Conservation (phyloP, 2,113 vertebrate genomes). For the Entomyzon cyanotis region DNA sequence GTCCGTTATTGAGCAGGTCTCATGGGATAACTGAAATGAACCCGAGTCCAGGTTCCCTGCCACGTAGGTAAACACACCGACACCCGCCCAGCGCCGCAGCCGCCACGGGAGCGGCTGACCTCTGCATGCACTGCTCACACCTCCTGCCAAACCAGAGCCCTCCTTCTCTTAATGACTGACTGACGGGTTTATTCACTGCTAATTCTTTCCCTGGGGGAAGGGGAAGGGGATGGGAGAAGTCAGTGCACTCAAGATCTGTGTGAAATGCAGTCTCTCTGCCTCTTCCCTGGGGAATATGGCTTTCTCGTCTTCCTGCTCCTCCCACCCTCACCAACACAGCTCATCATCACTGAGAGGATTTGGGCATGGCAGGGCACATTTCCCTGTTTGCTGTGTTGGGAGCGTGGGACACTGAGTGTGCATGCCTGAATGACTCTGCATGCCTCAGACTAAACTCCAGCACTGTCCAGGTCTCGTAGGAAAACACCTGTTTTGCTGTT, state of each 20-base stretch:
- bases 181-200: not conserved
- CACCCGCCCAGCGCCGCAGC: slow-evolving; percentile 35
- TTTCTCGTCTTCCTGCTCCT: not conserved
- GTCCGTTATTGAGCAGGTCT: slow-evolving; percentile 97
- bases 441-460: slow-evolving; percentile 42
- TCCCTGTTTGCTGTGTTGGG: slow-evolving; percentile 4
- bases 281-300: not conserved
- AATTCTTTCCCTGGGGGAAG: not conserved
- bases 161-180: not conserved
- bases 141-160: slow-evolving; percentile 43
- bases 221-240: not conserved
- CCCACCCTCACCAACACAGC: slow-evolving; percentile 13
- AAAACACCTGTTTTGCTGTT: not conserved
- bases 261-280: not conserved
- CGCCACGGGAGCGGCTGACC: slow-evolving; percentile 1
- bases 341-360: not conserved
- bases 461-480: not conserved
- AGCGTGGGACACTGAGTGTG: slow-evolving; percentile 13
- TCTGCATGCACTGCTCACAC: slow-evolving; percentile 77
- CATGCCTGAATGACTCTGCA: slow-evolving; percentile 44
- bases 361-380: not conserved
- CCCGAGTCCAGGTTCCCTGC: slow-evolving; percentile 82
- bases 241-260: not conserved
- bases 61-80: slow-evolving; percentile 86
- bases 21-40: slow-evolving; percentile 95